Evolutionary conservation across 1,140 invertebrate genomes (phyloP), one percentile per base, ranked within the genome.

Genomic region (Drosophila funebris): DNA sequence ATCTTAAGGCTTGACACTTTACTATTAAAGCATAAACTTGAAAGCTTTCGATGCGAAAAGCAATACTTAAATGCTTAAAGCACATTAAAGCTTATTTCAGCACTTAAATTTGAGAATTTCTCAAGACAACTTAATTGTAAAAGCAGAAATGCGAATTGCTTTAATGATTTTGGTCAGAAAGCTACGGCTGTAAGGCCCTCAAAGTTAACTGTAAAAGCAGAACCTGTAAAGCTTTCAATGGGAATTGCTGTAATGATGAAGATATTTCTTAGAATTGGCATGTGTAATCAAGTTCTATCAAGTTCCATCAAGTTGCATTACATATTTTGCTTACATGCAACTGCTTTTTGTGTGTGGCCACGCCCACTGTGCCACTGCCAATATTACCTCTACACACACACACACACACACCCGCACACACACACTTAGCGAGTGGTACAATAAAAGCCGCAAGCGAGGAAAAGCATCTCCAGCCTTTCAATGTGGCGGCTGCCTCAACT

Each of bases 251-350:
- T 33, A 13, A 16, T n/a, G 7, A 11, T 33, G 56, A 44, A 31
- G 39, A 16, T 5, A 22, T 60, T 60, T 58, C 56, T 18, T 20
- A 18, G 39, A 58, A 58, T 43, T 46, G 41, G 16, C 24, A 44
- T 33, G 36, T 36, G 41, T 48, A 46, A 48, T 60, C 52, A 71
- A 66, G 24, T 71, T 66, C 37, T 33, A 71, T n/a, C n/a, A n/a
- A n/a, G n/a, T n/a, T n/a, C n/a, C n/a, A 48, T 60, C 52, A 71
- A 66, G 24, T 71, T 66, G 29, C 33, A 71, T 71, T 66, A 66
- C 68, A 71, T 56, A 48, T 48, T 70, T 50, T 43, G 43, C 52
- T 64, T 48, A 24, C 67, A 41, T 29, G 44, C 56, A 39, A n/a
- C 7, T 31, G 24, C 14, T 16, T 43, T 41, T 37, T n/a, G 24